Base-by-base conservation (phyloP, 2,888 invertebrate species). In the Cephus rjabovi region DNA sequence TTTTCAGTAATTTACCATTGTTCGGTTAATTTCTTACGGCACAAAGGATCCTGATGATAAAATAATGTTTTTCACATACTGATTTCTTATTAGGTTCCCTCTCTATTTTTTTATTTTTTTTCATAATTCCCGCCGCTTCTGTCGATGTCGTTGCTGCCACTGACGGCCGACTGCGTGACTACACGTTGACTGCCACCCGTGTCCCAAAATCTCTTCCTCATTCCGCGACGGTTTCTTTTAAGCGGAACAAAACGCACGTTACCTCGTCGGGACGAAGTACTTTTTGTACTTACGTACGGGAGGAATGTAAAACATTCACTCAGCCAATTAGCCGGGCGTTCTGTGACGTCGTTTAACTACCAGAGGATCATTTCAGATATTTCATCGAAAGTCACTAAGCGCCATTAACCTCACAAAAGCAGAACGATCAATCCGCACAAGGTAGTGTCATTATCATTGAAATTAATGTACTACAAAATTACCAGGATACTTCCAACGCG, bases 161-260 rank as follows among this genome's bases (percentile, higher is more conserved):
- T 2, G 2, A 2, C 56, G 56, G 33, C n/a, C 31, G 71, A 30
- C 31, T 71, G 34, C 71, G 31, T 33, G 34, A 31, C 71, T 31
- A 23, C 31, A 2, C 12, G 34, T 34, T 4, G 31, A 15, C 71
- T 34, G 34, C 71, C 71, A 23, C 31, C 12, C 15, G 34, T 34
- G 71, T 71, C 71, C 31, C 31, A 71, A 71, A 71, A 15, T 34
- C 31, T 71, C 71, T 71, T 71, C 71, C 71, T 71, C 71, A 34
- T 71, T 71, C 71, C 71, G 71, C 71, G 71, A 34, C 33, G 71
- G 71, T 71, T 71, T 71, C 71, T 71, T 71, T 31, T 31, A 23
- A 56, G 23, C 56, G 9, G 6, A 71, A 71, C 31, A 34, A 71
- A 71, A 71, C 71, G 12, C 71, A 34, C 56, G 71, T 23, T 34